phyloP scores from a whole-genome alignment of 2,113 vertebrate species.

The Chascanopsetta lugubris region DNA sequence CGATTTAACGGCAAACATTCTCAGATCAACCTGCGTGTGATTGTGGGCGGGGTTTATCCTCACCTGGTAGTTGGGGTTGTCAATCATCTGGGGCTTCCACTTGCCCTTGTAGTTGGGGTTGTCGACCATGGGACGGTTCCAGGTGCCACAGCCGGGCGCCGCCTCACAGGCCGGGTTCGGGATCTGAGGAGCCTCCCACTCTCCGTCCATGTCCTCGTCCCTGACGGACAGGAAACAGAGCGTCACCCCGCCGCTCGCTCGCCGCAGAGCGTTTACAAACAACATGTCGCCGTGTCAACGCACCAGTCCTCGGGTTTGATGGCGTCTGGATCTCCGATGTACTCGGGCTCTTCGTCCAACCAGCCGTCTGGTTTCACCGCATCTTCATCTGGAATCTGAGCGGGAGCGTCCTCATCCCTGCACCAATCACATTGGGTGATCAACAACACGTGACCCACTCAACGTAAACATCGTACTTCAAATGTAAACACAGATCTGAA shows the following conservation, averaged over 20 bases:
- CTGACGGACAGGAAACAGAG: conserved; percentile 63
- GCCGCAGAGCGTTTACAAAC: background rate
- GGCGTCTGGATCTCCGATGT: conserved; percentile 92
- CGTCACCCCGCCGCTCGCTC: too few relatives aligned
- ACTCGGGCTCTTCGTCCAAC: conserved; percentile 95
- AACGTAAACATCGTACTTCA: too few relatives aligned
- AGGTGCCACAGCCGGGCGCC: conserved; percentile 91
- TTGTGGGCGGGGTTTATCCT: background rate
- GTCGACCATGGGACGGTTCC: conserved; percentile 92
- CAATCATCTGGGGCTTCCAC: conserved; percentile 98
- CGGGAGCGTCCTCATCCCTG: conserved; percentile 97
- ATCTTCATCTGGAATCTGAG: conserved; percentile 90
- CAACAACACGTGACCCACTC: too few relatives aligned
- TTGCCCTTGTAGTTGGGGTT: conserved; percentile 98
- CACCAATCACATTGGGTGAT: background rate
- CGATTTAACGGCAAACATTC: background rate
- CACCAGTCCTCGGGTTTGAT: conserved; percentile 96
- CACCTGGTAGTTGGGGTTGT: conserved; percentile 98
- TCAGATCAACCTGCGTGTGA: background rate
- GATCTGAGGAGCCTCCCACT: conserved; percentile 97
- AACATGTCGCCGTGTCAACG: background rate
- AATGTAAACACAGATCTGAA: too few relatives aligned
- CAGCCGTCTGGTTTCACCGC: conserved; percentile 96
- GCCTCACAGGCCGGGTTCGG: conserved; percentile 92
- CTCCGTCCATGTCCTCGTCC: conserved; percentile 99